Evolutionary conservation across 2,888 invertebrate genomes (phyloP).

Genomic region (Leptinotarsa tumamoca): DNA sequence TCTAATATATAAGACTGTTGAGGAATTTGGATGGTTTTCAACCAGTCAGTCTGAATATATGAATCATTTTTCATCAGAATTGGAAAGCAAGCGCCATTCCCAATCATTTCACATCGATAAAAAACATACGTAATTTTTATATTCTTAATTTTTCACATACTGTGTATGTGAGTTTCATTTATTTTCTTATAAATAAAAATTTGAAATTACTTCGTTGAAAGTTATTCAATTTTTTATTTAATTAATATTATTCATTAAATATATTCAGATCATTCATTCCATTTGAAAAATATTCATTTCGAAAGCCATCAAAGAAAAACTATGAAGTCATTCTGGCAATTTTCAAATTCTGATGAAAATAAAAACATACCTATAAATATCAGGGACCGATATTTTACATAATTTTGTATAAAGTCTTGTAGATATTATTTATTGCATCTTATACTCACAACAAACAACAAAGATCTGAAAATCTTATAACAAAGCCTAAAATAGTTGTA

Average conservation of each 20-base stretch:
- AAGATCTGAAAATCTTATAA: constrained; percentile 61
- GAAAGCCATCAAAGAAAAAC: constrained; percentile 18
- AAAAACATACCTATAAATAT: constrained; percentile 56
- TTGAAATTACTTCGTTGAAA: background rate
- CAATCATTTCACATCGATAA: background rate
- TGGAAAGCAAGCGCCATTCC: background rate
- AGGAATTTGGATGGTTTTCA: constrained; percentile 50
- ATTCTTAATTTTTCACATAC: constrained; percentile 48
- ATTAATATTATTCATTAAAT: background rate
- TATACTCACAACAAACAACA: constrained; percentile 66
- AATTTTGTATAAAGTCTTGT: constrained; percentile 67
- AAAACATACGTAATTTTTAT: background rate
- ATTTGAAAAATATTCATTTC: constrained; percentile 15
- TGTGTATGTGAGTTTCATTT: constrained; percentile 50
- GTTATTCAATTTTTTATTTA: constrained; percentile 20
- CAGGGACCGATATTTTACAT: constrained; percentile 65
- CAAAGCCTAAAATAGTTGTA: constrained; percentile 61
- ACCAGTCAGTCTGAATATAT: constrained; percentile 36
- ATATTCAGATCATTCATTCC: background rate
- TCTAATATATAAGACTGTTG: constrained; percentile 61
- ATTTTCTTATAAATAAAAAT: no score
- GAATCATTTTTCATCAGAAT: constrained; percentile 40
- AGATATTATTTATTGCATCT: constrained; percentile 67
- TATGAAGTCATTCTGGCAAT: constrained; percentile 23
- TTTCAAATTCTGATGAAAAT: constrained; percentile 53